These are phyloP conservation scores for Coptodon rendalli DNA, from an alignment of 2,113 vertebrate species.

Conservation along the genomic window DNA sequence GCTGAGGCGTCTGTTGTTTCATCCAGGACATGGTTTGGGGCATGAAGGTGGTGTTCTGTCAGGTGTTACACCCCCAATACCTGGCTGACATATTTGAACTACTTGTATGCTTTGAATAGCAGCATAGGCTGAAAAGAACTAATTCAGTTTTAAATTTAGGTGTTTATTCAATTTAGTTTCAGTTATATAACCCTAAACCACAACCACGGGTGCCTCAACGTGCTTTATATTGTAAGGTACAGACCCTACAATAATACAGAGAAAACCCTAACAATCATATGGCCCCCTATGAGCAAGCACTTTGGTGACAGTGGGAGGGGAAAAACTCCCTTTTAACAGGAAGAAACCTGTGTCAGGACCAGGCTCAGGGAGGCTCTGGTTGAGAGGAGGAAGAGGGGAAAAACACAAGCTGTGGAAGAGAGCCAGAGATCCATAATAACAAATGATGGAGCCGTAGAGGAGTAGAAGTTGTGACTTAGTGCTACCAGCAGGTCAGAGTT, in stretches of 20 bases:
- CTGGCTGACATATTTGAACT: not conserved
- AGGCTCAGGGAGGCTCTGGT: not conserved
- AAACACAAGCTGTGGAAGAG: not conserved
- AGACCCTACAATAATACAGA: not conserved
- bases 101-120: not conserved
- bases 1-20: not conserved
- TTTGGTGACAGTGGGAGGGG: not conserved
- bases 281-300: fast-evolving
- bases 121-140: not conserved
- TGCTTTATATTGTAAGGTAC: fast-evolving
- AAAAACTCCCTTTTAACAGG: not conserved
- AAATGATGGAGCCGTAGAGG: not conserved
- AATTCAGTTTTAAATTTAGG: not conserved
- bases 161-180: not conserved
- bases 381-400: not conserved
- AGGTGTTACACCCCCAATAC: not conserved
- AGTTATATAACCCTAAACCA: not conserved
- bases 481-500: not conserved
- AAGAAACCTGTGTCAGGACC: not conserved
- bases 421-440: not conserved
- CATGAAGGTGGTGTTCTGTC: not conserved
- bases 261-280: not conserved
- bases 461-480: not conserved
- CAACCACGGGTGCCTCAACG: not conserved
- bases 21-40: not conserved